These are phyloP conservation scores for Philotrypesis tridentata DNA, from an alignment of 1,140 invertebrate species.

Conservation along the genomic window DNA sequence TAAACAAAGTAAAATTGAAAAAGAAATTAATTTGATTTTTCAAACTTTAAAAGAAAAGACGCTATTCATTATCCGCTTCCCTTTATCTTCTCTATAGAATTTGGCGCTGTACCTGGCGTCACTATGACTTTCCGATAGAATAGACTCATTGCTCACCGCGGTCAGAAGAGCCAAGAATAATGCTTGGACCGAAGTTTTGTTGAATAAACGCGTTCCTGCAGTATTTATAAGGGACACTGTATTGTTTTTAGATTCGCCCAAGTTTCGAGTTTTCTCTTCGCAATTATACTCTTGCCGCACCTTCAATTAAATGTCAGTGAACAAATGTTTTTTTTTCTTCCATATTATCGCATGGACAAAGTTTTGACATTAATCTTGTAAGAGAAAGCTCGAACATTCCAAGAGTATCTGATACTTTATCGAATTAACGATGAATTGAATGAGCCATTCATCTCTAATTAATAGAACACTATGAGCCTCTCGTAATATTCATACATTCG, in stretches of 20 bases:
- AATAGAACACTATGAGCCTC: too few species aligned
- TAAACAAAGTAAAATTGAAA: not conserved
- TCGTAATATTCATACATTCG: too few species aligned
- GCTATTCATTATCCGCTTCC: conserved; percentile 39
- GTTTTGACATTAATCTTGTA: too few species aligned
- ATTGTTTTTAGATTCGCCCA: too few species aligned
- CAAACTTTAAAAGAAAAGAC: not conserved
- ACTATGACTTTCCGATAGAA: not conserved
- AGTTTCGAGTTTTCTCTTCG: too few species aligned
- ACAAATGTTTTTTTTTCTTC: not conserved
- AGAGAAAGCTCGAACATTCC: too few species aligned
- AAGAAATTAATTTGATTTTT: not conserved
- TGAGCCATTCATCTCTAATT: too few species aligned
- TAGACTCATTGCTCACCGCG: conserved; percentile 8
- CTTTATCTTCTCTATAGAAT: conserved; percentile 41
- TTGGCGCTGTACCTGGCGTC: not conserved
- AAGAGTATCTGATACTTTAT: too few species aligned
- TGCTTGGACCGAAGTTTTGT: conserved; percentile 21
- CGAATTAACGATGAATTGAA: too few species aligned
- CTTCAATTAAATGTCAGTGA: not conserved
- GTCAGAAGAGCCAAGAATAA: conserved; percentile 21
- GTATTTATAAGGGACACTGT: not conserved
- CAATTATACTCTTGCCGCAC: not conserved
- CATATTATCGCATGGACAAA: too few species aligned
- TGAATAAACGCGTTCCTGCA: conserved; percentile 11